Conservation (phyloP, 2,113 vertebrate species). For the Pseudonaja textilis region DNA sequence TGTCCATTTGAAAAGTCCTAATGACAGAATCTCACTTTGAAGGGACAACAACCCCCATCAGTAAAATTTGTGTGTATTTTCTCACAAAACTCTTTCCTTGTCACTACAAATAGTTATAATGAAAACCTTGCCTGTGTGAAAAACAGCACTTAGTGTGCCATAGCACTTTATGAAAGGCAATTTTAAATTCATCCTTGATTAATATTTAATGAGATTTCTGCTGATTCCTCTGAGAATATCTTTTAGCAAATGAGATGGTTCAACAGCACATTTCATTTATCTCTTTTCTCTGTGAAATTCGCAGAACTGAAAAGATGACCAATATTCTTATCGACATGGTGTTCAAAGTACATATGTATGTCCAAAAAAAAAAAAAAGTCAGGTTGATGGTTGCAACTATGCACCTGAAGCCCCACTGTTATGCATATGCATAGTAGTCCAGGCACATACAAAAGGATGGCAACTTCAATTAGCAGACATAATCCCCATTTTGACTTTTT, state of each 20-base stretch:
- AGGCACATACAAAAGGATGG: not conserved
- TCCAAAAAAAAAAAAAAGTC: not conserved
- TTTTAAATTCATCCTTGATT: not conserved
- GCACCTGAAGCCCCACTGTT: not conserved
- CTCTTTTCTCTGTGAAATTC: not conserved
- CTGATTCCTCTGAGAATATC: not conserved
- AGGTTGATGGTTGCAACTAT: not conserved
- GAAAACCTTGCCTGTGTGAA: not conserved
- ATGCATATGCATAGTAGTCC: not conserved
- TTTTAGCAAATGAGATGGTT: not conserved
- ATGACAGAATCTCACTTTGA: not conserved
- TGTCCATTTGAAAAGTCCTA: too few relatives aligned
- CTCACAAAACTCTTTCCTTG: too few relatives aligned
- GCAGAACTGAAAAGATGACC: not conserved
- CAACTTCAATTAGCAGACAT: not conserved
- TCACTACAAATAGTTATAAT: not conserved
- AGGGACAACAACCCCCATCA: not conserved
- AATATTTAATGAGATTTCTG: not conserved
- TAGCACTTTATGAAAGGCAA: not conserved
- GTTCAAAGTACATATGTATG: not conserved
- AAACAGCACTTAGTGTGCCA: not conserved
- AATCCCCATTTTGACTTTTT: not conserved
- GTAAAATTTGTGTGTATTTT: not conserved
- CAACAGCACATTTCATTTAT: not conserved
- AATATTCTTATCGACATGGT: not conserved